These are phyloP conservation scores for Caenorhabditis brenneri DNA, from an alignment of 1,140 invertebrate species.

Conservation along the genomic window DNA sequence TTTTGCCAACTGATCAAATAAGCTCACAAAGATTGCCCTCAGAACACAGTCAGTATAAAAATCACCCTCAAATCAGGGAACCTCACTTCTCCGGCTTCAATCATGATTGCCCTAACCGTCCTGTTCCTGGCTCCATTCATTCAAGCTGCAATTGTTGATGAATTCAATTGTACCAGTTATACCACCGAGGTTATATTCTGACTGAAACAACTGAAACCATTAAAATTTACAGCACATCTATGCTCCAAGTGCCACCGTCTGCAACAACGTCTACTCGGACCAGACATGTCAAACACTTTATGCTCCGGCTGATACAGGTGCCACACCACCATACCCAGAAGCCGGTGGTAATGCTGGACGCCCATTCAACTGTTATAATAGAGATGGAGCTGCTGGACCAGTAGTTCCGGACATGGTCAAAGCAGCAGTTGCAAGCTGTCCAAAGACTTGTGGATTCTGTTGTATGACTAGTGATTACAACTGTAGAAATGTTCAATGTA, in stretches of 20 bases:
- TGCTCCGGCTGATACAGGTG: not conserved
- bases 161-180: not conserved
- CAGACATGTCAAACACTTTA: no score
- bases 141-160: not conserved
- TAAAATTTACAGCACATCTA: not conserved
- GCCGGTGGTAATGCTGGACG: not conserved
- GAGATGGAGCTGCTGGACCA: not conserved
- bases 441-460: constrained; percentile 28
- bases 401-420: not conserved
- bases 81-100: no score
- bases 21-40: no score
- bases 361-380: not conserved
- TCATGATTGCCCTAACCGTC: no score
- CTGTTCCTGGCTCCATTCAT: no score
- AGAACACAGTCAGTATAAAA: no score
- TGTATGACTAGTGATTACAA: not conserved
- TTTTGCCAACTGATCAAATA: no score
- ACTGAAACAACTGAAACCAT: not conserved
- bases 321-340: not conserved
- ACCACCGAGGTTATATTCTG: not conserved
- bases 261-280: not conserved
- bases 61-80: no score
- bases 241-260: not conserved
- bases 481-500: constrained; percentile 14
- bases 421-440: not conserved